Conservation (phyloP, 2,797 vertebrate genomes). For the Myripristis murdjan region DNA sequence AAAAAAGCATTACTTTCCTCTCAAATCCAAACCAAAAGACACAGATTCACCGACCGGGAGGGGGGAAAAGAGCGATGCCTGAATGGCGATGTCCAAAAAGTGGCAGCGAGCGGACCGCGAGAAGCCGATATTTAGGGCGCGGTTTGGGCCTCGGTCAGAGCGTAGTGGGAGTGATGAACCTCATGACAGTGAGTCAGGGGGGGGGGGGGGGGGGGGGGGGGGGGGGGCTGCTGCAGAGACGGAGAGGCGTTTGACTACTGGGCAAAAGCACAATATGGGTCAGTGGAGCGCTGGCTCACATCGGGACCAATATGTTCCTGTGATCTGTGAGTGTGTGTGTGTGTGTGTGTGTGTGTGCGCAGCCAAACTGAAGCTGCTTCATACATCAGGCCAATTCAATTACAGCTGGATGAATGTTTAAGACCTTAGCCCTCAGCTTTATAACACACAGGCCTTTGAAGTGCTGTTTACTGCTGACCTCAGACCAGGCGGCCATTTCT, state of each 20-base stretch:
- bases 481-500: slow-evolving; percentile 22
- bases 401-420: slow-evolving; percentile 50
- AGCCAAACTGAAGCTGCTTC: slow-evolving; percentile 27
- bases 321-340: slow-evolving; percentile 18
- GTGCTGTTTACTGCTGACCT: slow-evolving; percentile 51
- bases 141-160: slow-evolving; percentile 61
- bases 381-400: slow-evolving; percentile 41
- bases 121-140: slow-evolving; percentile 54
- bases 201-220: no score
- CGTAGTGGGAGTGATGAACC: slow-evolving; percentile 56
- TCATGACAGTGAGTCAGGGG: slow-evolving; percentile 57
- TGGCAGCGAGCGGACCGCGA: slow-evolving; percentile 26
- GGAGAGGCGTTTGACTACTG: slow-evolving; percentile 57
- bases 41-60: slow-evolving; percentile 26
- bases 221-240: no score
- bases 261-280: slow-evolving; percentile 72
- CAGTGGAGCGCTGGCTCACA: slow-evolving; percentile 74
- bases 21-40: not conserved
- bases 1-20: not conserved
- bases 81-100: not conserved
- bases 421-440: slow-evolving; percentile 43
- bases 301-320: slow-evolving; percentile 60
- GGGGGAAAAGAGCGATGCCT: slow-evolving; percentile 22
- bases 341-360: slow-evolving; percentile 15
- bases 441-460: slow-evolving; percentile 52